Base-by-base conservation (phyloP, 2,797 vertebrate genomes). In the Pogoniulus pusillus region DNA sequence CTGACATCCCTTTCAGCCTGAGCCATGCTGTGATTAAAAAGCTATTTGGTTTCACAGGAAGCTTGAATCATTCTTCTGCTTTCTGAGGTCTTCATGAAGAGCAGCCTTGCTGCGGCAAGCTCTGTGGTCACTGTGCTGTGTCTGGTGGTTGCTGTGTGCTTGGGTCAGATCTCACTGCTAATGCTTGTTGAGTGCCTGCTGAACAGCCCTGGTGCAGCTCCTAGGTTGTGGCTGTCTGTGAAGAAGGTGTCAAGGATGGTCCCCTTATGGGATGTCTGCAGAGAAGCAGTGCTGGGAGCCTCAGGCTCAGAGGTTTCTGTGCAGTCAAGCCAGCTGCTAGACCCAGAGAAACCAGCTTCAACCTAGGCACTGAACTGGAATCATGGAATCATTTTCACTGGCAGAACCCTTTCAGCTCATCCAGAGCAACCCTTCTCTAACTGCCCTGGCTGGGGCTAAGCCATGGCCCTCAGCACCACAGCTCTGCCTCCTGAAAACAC, bases 221-320 rank as follows among this genome's bases (percentile, higher is more conserved):
- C 57, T 49, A 32, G 12, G 18, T 3, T 7, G 35, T 27, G 41
- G 16, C 57, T 54, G 35, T 12, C 37, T 49, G 34, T 16, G 30
- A 11, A 64, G 53, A 11, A 15, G 16, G n/a, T 5, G 6, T 54
- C 12, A 5, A 1, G 2, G 9, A 2, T 18, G 29, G 59, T 26
- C n/a, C 7, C 29, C 23, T 19, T 0, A 0, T 29, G 68, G 7
- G 35, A 3, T 6, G 8, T 49, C 17, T 10, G 4, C 2, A 30
- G 79, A 34, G 41, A 29, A 49, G 12, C 26, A 26, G 39, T 10
- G 5, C 9, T 41, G 45, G 51, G 19, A 12, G 43, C 19, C 10
- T 7, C 12, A 10, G 4, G 10, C 23, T 59, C 49, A 26, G 39
- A 15, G 45, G 3, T 54, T 93, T 66, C n/a, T 82, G 7, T 35